These are phyloP conservation scores for Gerris lacustris DNA, from an alignment of 2,888 invertebrate species.

Conservation along the genomic window DNA sequence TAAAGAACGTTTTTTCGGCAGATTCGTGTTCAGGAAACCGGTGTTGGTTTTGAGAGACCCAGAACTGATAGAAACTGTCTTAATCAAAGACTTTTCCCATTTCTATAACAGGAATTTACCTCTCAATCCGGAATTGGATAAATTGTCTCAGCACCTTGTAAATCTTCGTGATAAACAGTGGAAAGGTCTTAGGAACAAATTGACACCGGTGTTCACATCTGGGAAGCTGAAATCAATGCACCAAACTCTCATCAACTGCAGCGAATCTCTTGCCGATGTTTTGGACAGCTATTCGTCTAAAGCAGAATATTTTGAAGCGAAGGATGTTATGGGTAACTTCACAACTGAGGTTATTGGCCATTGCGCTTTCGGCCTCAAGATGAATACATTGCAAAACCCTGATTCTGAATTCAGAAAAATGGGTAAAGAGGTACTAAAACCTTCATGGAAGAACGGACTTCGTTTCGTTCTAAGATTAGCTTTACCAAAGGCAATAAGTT, in stretches of 20 bases:
- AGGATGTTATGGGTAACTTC: constrained; percentile 35
- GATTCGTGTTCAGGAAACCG: constrained; percentile 41
- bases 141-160: constrained; percentile 37
- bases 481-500: neutral
- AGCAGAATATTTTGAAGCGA: constrained; percentile 20
- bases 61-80: constrained; percentile 39
- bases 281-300: constrained; percentile 12
- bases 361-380: constrained; percentile 41
- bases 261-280: constrained; percentile 27
- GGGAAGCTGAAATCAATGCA: constrained; percentile 46
- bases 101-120: constrained; percentile 40
- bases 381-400: constrained; percentile 37
- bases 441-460: constrained; percentile 25
- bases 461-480: neutral
- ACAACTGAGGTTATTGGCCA: constrained; percentile 42
- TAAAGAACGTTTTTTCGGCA: constrained; percentile 38
- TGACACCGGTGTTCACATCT: constrained; percentile 44
- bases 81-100: constrained; percentile 41
- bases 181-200: constrained; percentile 42
- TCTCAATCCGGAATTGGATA: constrained; percentile 35
- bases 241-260: constrained; percentile 38
- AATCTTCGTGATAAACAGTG: constrained; percentile 42
- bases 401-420: constrained; percentile 37
- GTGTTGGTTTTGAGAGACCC: constrained; percentile 40
- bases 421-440: constrained; percentile 36